Evolutionary conservation across 2,888 invertebrate genomes (phyloP).

Genomic region (Tinea pellionella): DNA sequence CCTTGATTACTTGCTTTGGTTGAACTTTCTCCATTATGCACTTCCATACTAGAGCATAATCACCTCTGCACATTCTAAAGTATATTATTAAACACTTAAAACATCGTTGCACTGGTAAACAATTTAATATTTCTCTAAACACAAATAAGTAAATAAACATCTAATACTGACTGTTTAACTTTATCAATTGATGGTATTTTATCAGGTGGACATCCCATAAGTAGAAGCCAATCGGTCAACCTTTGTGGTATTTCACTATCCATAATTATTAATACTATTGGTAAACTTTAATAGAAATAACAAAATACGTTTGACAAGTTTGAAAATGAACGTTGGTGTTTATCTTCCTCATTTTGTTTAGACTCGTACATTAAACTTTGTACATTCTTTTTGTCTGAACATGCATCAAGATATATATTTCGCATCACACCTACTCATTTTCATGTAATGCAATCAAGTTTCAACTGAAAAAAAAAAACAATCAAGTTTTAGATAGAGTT

Average conservation of each 20-base stretch:
- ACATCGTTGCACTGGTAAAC: neutral
- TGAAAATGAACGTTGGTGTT: neutral
- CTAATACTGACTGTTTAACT: conserved; percentile 38
- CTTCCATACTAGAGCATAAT: conserved; percentile 57
- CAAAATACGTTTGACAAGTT: neutral
- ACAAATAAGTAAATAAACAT: too few relatives aligned
- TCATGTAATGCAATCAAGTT: too few relatives aligned
- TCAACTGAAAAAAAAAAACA: too few relatives aligned
- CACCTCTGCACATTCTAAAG: conserved; percentile 52
- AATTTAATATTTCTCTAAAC: too few relatives aligned
- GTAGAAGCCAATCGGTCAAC: conserved; percentile 49
- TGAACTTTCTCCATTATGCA: conserved; percentile 53
- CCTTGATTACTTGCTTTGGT: conserved; percentile 33
- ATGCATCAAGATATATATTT: too few relatives aligned
- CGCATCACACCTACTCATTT: too few relatives aligned
- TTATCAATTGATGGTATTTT: conserved; percentile 48
- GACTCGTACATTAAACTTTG: too few relatives aligned
- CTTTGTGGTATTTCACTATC: conserved; percentile 44
- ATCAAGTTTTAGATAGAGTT: too few relatives aligned
- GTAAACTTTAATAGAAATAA: conserved; percentile 21
- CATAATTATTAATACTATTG: neutral
- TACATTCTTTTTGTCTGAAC: too few relatives aligned
- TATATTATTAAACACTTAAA: conserved; percentile 7
- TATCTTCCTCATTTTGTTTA: neutral
- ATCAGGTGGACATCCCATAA: conserved; percentile 53